Evolutionary conservation across 2,113 vertebrate species (phyloP).

Genomic region (Xiphophorus hellerii): DNA sequence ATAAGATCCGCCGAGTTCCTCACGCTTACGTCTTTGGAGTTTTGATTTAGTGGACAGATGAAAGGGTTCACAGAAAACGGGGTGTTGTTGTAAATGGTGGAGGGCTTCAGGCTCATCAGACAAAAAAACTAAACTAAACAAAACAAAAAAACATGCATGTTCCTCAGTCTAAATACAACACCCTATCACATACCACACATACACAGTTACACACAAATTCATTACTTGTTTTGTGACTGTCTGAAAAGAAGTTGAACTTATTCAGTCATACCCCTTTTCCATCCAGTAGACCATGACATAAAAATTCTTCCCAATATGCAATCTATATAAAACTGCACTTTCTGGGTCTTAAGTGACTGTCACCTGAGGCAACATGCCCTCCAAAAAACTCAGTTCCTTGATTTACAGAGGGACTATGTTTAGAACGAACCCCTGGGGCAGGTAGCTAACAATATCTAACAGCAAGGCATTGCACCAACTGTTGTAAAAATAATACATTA

Average conservation of each 20-base stretch:
- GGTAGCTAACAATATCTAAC: neutral
- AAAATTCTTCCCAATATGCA: too few species aligned
- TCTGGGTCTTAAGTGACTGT: constrained; percentile 1
- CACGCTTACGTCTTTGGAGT: constrained; percentile 61
- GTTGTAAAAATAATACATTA: neutral
- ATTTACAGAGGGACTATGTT: neutral
- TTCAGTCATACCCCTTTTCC: too few species aligned
- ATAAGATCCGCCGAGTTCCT: constrained; percentile 82
- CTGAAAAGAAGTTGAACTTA: too few species aligned
- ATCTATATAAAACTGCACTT: neutral
- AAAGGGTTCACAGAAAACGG: constrained; percentile 89
- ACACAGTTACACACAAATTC: too few species aligned
- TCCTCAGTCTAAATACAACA: too few species aligned
- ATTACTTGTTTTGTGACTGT: too few species aligned
- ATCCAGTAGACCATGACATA: too few species aligned
- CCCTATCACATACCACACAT: too few species aligned
- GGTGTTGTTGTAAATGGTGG: constrained; percentile 77
- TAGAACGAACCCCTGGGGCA: neutral
- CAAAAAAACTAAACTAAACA: too few species aligned
- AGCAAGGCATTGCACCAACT: neutral
- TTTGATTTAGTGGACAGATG: constrained; percentile 69
- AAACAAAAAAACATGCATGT: too few species aligned
- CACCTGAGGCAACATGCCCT: constrained; percentile 2
- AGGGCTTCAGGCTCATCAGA: constrained; percentile 62
- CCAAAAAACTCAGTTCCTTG: neutral